These are phyloP conservation scores for Chitala chitala DNA, from an alignment of 2,113 vertebrate genomes.

Conservation along the genomic window DNA sequence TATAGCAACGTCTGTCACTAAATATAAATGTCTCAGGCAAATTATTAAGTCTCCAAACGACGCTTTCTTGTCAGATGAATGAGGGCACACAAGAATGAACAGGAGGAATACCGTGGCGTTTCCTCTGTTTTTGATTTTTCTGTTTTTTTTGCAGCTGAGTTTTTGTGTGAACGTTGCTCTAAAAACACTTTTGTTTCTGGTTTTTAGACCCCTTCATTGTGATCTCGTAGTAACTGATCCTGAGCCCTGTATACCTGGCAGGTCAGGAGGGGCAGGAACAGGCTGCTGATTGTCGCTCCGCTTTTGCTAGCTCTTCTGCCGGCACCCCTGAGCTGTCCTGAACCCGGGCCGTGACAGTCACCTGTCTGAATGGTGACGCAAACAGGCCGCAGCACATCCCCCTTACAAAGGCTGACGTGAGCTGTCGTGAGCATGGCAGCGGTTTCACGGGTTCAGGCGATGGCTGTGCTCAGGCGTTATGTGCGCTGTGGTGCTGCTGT, in stretches of 20 bases:
- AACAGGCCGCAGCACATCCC: too few species aligned
- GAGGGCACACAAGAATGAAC: neutral
- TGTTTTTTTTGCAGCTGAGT: neutral
- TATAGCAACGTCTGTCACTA: neutral
- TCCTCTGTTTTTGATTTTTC: neutral
- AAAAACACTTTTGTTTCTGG: too few species aligned
- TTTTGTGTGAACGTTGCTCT: too few species aligned
- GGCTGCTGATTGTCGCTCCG: neutral
- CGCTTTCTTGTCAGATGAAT: neutral
- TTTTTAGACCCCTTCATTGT: too few species aligned
- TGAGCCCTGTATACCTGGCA: too few species aligned
- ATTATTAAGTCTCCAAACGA: neutral
- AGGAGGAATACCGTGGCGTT: neutral
- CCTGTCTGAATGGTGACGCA: conserved; percentile 2
- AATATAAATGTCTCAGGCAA: conserved; percentile 11
- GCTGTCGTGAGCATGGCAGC: neutral
- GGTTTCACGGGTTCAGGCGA: too few species aligned
- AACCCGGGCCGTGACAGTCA: neutral
- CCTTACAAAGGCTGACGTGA: too few species aligned
- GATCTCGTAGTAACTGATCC: too few species aligned
- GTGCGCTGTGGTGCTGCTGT: neutral
- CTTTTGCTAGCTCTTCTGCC: too few species aligned
- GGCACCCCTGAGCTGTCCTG: neutral
- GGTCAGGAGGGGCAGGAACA: neutral
- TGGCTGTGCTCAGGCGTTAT: neutral